A percentile compares a stretch with the other conserved stretches of the same genome.
Conservation (phyloP, 1,140 invertebrate genomes). For the Archivesica marissinica region DNA sequence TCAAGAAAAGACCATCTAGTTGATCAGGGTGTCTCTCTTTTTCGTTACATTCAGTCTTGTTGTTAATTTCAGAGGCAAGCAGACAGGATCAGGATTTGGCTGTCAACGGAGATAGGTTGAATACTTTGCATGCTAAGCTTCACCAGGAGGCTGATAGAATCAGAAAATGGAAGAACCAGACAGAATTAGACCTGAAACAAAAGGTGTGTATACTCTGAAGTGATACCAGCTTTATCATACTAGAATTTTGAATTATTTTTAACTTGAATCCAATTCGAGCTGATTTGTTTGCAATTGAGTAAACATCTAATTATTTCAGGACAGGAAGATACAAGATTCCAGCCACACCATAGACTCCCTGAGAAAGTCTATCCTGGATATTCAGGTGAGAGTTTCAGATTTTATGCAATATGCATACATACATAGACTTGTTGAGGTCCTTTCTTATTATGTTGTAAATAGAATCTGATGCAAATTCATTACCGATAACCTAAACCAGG, state of each 20-base stretch:
- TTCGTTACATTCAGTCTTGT: no score
- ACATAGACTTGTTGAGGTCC: no score
- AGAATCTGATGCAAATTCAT: no score
- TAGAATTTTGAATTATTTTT: neutral
- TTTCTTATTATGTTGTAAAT: no score
- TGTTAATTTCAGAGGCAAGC: slow-evolving; percentile 5
- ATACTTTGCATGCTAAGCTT: slow-evolving; percentile 78
- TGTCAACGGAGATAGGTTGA: slow-evolving; percentile 67
- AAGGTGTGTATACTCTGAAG: slow-evolving; percentile 70
- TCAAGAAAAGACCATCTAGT: no score
- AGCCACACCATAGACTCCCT: slow-evolving; percentile 74
- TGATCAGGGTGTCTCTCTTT: no score
- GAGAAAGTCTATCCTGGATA: slow-evolving; percentile 79
- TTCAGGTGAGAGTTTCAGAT: slow-evolving; percentile 74
- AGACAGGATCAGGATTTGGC: slow-evolving; percentile 43
- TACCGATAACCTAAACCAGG: no score
- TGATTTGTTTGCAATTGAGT: neutral
- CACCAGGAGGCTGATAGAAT: slow-evolving; percentile 82
- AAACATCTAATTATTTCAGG: slow-evolving; percentile 65
- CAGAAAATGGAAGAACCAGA: slow-evolving; percentile 82
- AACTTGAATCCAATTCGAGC: neutral
- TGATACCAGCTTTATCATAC: no score
- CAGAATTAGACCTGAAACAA: slow-evolving; percentile 81
- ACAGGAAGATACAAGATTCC: slow-evolving; percentile 78
- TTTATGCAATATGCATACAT: no score